Evolutionary conservation across 2,113 vertebrate genomes (phyloP).

Genomic region (Antechinus flavipes): DNA sequence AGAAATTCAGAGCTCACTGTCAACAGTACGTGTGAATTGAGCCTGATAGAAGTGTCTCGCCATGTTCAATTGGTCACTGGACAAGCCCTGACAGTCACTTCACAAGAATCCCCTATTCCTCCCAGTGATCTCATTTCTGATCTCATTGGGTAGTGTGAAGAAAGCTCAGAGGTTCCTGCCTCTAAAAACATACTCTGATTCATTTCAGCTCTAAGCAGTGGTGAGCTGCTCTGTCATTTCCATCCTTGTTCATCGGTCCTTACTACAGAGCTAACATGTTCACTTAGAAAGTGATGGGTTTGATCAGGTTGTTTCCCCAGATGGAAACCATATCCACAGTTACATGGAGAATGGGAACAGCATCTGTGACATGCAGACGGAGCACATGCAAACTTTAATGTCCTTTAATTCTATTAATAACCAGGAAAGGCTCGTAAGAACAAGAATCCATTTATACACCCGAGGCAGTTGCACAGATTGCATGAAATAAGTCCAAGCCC

Average conservation of each 20-base stretch:
- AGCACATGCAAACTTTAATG: slow-evolving; percentile 4
- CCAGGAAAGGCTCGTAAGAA: neutral
- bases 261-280: slow-evolving; percentile 31
- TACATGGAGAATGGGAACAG: neutral
- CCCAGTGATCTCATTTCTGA: neutral
- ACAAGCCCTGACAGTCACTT: neutral
- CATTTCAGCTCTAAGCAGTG: neutral
- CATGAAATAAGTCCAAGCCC: neutral
- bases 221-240: slow-evolving; percentile 7
- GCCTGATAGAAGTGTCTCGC: neutral
- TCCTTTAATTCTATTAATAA: slow-evolving; percentile 1
- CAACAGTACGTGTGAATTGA: neutral
- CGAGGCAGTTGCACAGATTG: neutral
- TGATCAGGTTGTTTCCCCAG: neutral
- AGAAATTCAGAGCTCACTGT: slow-evolving; percentile 40
- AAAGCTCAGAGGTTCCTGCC: neutral
- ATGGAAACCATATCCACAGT: slow-evolving; percentile 25
- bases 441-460: neutral
- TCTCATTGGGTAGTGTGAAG: neutral
- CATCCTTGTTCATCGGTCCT: slow-evolving; percentile 35
- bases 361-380: neutral
- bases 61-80: neutral
- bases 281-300: slow-evolving; percentile 44
- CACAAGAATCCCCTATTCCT: neutral
- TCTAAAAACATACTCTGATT: slow-evolving; percentile 32